phyloP scores from a whole-genome alignment of 2,113 vertebrate genomes.

The Mesocricetus auratus region DNA sequence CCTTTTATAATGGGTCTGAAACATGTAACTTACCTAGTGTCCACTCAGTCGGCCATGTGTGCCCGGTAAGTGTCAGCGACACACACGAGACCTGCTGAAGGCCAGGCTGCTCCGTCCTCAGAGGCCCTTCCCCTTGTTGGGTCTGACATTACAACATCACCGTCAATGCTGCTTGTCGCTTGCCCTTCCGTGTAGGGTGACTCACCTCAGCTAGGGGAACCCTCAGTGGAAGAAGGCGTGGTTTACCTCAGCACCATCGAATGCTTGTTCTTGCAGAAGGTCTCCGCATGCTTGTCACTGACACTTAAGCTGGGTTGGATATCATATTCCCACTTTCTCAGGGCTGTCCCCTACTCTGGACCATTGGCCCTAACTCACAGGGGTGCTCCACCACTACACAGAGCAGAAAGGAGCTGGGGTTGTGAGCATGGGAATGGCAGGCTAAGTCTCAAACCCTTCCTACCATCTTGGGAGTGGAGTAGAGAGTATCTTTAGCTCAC shows the following conservation, averaged over 20 bases:
- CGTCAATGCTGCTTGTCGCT: neutral
- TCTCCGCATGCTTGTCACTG: neutral
- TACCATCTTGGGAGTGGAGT: neutral
- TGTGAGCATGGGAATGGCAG: neutral
- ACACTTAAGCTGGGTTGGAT: neutral
- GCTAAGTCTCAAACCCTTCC: neutral
- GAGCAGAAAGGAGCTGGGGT: neutral
- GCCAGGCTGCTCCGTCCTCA: neutral
- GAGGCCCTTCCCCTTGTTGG: neutral
- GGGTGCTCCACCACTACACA: neutral
- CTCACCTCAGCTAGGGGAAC: constrained; percentile 32
- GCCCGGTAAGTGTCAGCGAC: neutral
- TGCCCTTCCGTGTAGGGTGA: constrained; percentile 61
- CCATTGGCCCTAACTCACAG: neutral
- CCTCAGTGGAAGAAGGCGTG: constrained; percentile 25
- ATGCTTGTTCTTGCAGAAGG: neutral
- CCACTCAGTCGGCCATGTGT: neutral
- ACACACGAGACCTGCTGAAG: neutral
- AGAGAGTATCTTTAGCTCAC: neutral
- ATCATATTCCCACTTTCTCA: neutral
- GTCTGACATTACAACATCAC: constrained; percentile 36
- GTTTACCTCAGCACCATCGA: neutral
- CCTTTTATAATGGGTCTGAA: neutral
- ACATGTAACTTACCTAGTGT: neutral
- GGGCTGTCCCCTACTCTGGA: neutral